Percentiles rank a stretch among this genome's conserved stretches.
Conservation (phyloP, 2,888 invertebrate species). For the Cenopis cana region DNA sequence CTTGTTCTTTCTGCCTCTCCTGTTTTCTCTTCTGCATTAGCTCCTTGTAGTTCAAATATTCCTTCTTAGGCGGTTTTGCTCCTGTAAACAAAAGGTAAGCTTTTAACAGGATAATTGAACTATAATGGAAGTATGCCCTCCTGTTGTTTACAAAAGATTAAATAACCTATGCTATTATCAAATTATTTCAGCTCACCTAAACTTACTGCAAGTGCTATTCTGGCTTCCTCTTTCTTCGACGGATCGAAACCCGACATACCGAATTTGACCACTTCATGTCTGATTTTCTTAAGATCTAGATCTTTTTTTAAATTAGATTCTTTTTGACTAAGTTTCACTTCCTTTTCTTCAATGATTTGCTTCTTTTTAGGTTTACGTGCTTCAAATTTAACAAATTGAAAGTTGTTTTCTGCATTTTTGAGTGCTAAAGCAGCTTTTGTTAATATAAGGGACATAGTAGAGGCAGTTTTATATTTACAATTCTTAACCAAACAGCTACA, state of each 20-base stretch:
- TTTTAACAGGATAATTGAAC: no score
- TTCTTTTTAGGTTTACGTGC: conserved; percentile 82
- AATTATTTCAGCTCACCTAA: conserved; percentile 81
- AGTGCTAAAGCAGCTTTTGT: conserved; percentile 83
- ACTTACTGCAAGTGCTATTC: conserved; percentile 90
- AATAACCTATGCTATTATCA: no score
- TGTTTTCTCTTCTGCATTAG: conserved; percentile 86
- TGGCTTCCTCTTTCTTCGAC: conserved; percentile 90
- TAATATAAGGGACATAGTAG: conserved; percentile 68
- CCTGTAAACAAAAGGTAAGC: conserved; percentile 71
- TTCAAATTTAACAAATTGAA: conserved; percentile 79
- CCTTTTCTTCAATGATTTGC: conserved; percentile 48
- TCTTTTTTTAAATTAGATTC: conserved; percentile 67
- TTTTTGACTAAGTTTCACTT: conserved; percentile 48
- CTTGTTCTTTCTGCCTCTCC: conserved; percentile 77
- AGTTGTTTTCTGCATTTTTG: conserved; percentile 72
- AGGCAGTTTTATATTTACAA: not conserved
- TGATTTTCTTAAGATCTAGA: conserved; percentile 90
- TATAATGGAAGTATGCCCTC: no score
- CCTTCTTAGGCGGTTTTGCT: conserved; percentile 90
- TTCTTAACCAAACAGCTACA: not conserved
- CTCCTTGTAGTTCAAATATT: conserved; percentile 90
- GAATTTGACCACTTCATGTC: conserved; percentile 93
- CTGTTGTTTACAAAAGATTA: no score
- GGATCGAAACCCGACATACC: conserved; percentile 91